Evolutionary conservation across 2,113 vertebrate genomes (phyloP).

Genomic region (Thymallus thymallus): DNA sequence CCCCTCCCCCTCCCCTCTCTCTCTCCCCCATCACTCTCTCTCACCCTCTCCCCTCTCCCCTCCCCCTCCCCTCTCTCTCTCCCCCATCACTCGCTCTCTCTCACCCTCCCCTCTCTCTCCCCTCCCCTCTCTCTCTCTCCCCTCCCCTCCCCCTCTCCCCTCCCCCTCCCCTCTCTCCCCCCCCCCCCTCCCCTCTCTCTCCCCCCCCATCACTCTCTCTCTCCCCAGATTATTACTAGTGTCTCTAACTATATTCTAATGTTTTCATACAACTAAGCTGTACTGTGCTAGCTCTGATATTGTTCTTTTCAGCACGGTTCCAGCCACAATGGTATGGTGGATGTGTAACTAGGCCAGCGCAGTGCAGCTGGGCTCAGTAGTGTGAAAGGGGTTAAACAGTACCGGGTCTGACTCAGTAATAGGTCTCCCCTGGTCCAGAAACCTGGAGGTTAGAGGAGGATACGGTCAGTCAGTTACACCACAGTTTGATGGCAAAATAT

Average conservation of each 20-base stretch:
- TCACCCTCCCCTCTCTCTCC: too few relatives aligned
- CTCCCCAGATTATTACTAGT: slow-evolving; percentile 9
- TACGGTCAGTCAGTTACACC: slow-evolving; percentile 11
- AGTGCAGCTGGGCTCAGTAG: not conserved
- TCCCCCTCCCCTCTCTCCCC: not conserved
- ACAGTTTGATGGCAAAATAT: not conserved
- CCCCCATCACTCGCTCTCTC: not conserved
- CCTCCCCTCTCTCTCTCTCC: too few relatives aligned
- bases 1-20: too few relatives aligned
- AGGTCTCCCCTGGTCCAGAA: slow-evolving; percentile 22
- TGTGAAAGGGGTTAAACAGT: not conserved
- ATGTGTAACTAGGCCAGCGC: too few relatives aligned
- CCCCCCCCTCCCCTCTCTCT: not conserved
- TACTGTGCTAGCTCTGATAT: too few relatives aligned
- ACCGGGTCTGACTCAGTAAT: not conserved
- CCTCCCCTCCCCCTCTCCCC: slow-evolving; percentile 10
- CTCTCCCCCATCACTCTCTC: too few relatives aligned
- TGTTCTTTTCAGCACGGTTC: too few relatives aligned
- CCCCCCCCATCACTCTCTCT: not conserved
- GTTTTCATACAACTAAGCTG: too few relatives aligned
- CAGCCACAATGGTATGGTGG: too few relatives aligned
- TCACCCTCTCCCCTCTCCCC: too few relatives aligned
- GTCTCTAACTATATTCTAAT: not conserved
- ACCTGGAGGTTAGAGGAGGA: slow-evolving; percentile 28
- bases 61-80: not conserved